Evolutionary conservation across 2,113 vertebrate species (phyloP), one percentile per base, ranked within the genome.

Genomic region (Etheostoma cragini): DNA sequence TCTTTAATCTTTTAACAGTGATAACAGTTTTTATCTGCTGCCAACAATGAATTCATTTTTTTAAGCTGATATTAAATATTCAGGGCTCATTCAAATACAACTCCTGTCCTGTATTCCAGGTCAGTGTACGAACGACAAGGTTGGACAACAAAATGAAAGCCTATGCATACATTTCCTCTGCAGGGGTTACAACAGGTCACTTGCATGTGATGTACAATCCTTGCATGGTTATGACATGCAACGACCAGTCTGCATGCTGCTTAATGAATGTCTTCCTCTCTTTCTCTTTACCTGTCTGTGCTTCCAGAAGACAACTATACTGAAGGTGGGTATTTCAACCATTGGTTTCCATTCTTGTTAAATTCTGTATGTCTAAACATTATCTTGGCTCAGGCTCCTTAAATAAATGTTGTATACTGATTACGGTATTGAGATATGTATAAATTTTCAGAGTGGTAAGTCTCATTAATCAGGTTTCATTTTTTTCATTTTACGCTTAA

Each of bases 211-310:
- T 97, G 95, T 99, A 96, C 96, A 94, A 93, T 95, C 97, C 97
- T 97, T 98, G 97, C 98, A 98, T 99, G 97, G 95, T 90, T 87
- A 95, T 94, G 85, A 96, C 97, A 98, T 98, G 97, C 98, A 98
- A 95, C 76, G 97, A 97, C 97, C 95, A 94, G 96, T 97, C 96
- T 99, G 98, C 98, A 99, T 99, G 98, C 97, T 95, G 96, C 97
- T 98, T 98, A 99, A 97, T 97, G 95, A 98, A 97, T 98, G 96
- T 99, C 96, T 98, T 96, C 95, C 97, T 97, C 96, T 98, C 97
- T 99, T 95, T 99, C 96, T 98, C 96, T 97, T 94, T 97, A 96
- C 96, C 95, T 96, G 96, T 96, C 94, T 93, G 95, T 97, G 97
- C 97, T 96, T 96, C 95, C 97, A 99, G 98, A 98, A 97, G 98